Percentiles rank a stretch among this genome's conserved stretches.
Evolutionary conservation across 2,888 invertebrate genomes (phyloP).

Genomic region (Tetheella fluctuosa): DNA sequence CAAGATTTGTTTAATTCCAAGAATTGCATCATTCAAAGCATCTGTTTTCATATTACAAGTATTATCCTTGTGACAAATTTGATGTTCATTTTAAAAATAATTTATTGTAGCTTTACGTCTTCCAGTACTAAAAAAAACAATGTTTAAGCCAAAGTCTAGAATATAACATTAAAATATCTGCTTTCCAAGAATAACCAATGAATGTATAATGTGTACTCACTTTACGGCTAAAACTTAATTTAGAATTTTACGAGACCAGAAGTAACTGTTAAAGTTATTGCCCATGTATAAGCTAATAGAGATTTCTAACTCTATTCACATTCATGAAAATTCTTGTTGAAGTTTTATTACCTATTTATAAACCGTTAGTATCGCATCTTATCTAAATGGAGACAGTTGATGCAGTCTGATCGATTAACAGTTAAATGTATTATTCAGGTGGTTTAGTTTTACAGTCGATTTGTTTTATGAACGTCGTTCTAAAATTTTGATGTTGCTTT

Average conservation of each 20-base stretch:
- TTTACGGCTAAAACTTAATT: constrained; percentile 19
- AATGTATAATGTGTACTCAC: constrained; percentile 11
- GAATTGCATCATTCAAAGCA: not conserved
- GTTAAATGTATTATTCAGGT: not conserved
- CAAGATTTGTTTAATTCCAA: not conserved
- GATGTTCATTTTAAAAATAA: not conserved
- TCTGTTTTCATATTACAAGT: not conserved
- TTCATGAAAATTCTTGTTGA: not conserved
- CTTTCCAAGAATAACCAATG: constrained; percentile 16
- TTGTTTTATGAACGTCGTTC: not conserved
- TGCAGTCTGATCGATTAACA: not conserved
- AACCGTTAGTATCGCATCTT: not conserved
- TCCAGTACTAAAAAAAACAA: not conserved
- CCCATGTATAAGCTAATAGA: constrained; percentile 9
- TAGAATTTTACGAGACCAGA: constrained; percentile 16
- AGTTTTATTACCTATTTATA: not conserved
- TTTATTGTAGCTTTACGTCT: not conserved
- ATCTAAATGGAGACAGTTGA: not conserved
- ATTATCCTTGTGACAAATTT: not conserved
- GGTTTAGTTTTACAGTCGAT: not conserved
- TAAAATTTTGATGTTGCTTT: not conserved
- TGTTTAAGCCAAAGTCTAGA: not conserved
- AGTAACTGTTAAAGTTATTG: constrained; percentile 10
- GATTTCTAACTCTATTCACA: not conserved
- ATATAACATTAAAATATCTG: not conserved